Evolutionary conservation across 2,888 invertebrate genomes (phyloP).

Genomic region (Hypercompe scribonia): DNA sequence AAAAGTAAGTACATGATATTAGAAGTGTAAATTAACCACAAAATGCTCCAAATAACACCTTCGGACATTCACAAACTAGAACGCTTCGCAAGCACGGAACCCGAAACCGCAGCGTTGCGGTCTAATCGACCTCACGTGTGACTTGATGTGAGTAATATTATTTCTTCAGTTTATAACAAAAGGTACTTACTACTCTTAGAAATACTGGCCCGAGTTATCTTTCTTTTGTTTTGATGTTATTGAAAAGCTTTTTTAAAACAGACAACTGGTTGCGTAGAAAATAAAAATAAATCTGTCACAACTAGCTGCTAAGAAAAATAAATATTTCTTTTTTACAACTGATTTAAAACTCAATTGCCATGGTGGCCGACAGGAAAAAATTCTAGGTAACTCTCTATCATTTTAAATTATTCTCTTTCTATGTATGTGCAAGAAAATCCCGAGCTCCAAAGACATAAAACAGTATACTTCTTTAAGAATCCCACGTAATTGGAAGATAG

Average conservation of each 20-base stretch:
- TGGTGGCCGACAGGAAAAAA: too few relatives aligned
- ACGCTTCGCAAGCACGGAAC: conserved; percentile 39
- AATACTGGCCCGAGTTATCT: too few relatives aligned
- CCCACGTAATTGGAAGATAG: background rate
- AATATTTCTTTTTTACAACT: background rate
- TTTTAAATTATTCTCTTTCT: too few relatives aligned
- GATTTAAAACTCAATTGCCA: too few relatives aligned
- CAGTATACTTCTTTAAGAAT: background rate
- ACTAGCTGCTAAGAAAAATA: too few relatives aligned
- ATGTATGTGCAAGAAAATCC: background rate
- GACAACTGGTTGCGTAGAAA: too few relatives aligned
- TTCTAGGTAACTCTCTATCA: too few relatives aligned
- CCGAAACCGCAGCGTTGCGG: conserved; percentile 52
- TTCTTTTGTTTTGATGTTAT: too few relatives aligned
- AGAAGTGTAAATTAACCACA: conserved; percentile 21
- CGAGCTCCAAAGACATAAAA: background rate
- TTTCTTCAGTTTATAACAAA: background rate
- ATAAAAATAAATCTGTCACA: too few relatives aligned
- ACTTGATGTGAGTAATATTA: background rate
- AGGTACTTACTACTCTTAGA: background rate
- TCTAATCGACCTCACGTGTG: conserved; percentile 34
- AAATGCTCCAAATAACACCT: conserved; percentile 15
- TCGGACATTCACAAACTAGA: conserved; percentile 23
- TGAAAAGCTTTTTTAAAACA: too few relatives aligned
- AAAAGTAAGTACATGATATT: too few relatives aligned